Percentiles rank a stretch among this genome's conserved stretches.
These are phyloP conservation scores for Mionectes olivaceus DNA, from an alignment of 2,797 vertebrate genomes.

Conservation along the genomic window DNA sequence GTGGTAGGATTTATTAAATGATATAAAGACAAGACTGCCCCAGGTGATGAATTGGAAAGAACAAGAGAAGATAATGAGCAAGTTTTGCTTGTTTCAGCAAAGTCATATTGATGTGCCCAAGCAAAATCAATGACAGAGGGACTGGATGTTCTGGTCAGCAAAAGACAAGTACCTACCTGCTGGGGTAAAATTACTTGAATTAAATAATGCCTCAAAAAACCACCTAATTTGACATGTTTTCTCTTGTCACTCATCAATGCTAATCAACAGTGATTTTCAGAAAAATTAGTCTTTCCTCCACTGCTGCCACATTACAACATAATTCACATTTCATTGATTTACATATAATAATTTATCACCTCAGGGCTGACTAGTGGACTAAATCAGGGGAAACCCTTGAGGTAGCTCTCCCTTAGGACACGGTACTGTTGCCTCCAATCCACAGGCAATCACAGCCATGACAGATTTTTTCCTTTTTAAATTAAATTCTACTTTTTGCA, in stretches of 20 bases:
- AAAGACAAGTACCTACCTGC: not conserved
- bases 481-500: not conserved
- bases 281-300: not conserved
- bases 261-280: not conserved
- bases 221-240: not conserved
- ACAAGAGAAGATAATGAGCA: not conserved
- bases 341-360: not conserved
- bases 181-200: not conserved
- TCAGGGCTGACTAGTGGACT: not conserved
- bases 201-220: not conserved
- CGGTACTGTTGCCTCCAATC: not conserved
- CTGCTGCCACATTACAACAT: not conserved
- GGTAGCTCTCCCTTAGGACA: not conserved
- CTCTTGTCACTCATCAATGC: not conserved
- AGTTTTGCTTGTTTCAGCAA: slow-evolving; percentile 56
- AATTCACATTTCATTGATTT: not conserved
- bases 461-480: not conserved
- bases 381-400: not conserved
- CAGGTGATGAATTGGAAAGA: not conserved
- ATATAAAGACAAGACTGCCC: not conserved
- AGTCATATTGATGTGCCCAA: not conserved
- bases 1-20: not conserved
- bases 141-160: not conserved
- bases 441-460: not conserved
- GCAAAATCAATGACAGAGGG: slow-evolving; percentile 21